A percentile compares a stretch with the other conserved stretches of the same genome.
phyloP scores from a whole-genome alignment of 2,888 invertebrate genomes.

The Adelphocoris suturalis region DNA sequence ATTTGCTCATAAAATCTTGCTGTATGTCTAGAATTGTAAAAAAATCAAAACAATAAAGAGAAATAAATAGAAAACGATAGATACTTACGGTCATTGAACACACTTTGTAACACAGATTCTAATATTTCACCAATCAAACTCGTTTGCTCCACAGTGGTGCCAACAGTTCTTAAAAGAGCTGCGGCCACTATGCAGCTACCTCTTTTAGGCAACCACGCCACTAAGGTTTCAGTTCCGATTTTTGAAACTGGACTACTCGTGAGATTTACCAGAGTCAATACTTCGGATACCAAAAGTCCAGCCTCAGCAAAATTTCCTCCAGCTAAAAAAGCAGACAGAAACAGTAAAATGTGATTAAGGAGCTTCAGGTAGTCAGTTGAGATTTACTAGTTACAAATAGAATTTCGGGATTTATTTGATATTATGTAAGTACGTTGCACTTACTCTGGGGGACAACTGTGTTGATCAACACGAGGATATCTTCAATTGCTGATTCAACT shows the following conservation, averaged over 20 bases:
- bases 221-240: conserved; percentile 78
- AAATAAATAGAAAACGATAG: no score
- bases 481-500: conserved; percentile 80
- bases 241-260: conserved; percentile 78
- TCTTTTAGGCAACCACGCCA: conserved; percentile 80
- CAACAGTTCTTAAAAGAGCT: conserved; percentile 80
- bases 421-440: not conserved
- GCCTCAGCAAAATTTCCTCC: conserved; percentile 79
- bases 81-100: conserved; percentile 80
- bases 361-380: no score
- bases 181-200: conserved; percentile 79
- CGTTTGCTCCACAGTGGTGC: conserved; percentile 79
- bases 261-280: conserved; percentile 79
- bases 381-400: not conserved
- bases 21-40: no score
- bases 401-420: not conserved
- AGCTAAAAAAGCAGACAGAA: conserved; percentile 76
- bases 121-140: conserved; percentile 80
- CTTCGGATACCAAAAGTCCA: conserved; percentile 80
- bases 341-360: no score
- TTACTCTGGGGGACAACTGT: conserved; percentile 78
- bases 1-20: no score
- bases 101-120: conserved; percentile 81
- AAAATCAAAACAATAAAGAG: no score
- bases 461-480: conserved; percentile 81